Percentiles rank a stretch among this genome's conserved stretches.
These are phyloP conservation scores for Chrysomallon squamiferum DNA, from an alignment of 1,140 invertebrate genomes.

Conservation along the genomic window DNA sequence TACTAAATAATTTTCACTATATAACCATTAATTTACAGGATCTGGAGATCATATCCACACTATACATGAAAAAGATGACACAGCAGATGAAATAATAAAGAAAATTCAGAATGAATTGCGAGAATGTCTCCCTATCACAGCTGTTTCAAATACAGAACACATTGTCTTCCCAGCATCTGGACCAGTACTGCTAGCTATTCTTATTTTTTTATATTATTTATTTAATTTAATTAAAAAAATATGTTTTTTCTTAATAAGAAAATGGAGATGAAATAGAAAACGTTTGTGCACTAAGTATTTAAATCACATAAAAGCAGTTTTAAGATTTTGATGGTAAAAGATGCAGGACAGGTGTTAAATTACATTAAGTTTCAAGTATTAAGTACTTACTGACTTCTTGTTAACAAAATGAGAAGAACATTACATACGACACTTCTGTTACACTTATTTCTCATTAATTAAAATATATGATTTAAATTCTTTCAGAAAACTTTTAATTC, in stretches of 20 bases:
- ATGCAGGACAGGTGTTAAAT: too few species aligned
- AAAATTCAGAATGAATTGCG: conserved; percentile 64
- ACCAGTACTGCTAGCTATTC: conserved; percentile 51
- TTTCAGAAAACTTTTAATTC: too few species aligned
- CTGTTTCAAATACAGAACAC: conserved; percentile 68
- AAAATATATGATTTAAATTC: too few species aligned
- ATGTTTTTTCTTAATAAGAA: not conserved
- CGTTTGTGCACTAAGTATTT: not conserved
- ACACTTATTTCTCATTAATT: too few species aligned
- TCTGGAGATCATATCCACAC: too few species aligned
- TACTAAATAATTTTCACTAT: too few species aligned
- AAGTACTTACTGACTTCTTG: too few species aligned
- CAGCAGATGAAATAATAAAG: conserved; percentile 43
- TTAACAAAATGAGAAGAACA: too few species aligned
- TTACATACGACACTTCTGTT: too few species aligned
- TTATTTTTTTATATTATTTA: not conserved
- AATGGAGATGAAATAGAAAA: not conserved
- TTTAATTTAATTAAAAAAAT: not conserved
- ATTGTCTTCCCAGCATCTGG: conserved; percentile 67
- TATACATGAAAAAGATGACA: not conserved
- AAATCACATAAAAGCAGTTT: not conserved
- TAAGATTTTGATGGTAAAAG: not conserved
- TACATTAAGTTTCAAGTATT: too few species aligned
- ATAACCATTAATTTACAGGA: too few species aligned
- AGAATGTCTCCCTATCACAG: conserved; percentile 67